Base-by-base conservation (phyloP, 2,113 vertebrate genomes). In the Mungos mungo region DNA sequence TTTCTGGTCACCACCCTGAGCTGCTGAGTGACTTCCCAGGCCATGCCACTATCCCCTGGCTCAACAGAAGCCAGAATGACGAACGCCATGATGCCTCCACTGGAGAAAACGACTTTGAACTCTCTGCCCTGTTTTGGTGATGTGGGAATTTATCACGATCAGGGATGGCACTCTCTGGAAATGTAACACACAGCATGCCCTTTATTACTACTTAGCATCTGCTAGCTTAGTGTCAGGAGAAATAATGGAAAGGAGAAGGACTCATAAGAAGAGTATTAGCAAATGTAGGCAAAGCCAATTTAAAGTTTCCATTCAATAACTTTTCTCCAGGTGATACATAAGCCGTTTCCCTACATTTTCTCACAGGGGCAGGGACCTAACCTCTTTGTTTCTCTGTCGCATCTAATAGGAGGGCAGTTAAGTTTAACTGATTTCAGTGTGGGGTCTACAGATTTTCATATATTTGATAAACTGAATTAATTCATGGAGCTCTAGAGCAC, bases 31-130 rank as follows among this genome's bases (percentile, higher is more conserved):
- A 57, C 65, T 52, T 74, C n/a, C 3, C 41, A 45, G 63, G n/a
- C 5, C 27, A 13, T 0, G 4, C 47, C 29, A 8, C 15, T 11
- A 7, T 5, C 35, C 41, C 18, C 25, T 15, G 27, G 50, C n/a
- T 25, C 54, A 15, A 25, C 15, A 11, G 7, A 29, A 29, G 74
- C 63, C 83, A 52, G 27, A 33, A 33, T 2, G 77, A 72, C 80
- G 29, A 45, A 57, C 13, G 10, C 27, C 33, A 14, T 1, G 69
- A 65, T 4, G 79, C 27, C 29, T 18, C 23, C 15, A 1, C 5
- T 54, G 31, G 50, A 85, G 66, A 65, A 60, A 69, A n/a, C 11
- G 5, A 35, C 74, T 57, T 80, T 45, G 19, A 50, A 14, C 13
- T 41, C 35, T 13, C 69, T 47, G 13, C 19, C 77, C 29, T 52